Evolutionary conservation across 2,797 vertebrate species (phyloP).

Genomic region (Intellagama lesueurii): DNA sequence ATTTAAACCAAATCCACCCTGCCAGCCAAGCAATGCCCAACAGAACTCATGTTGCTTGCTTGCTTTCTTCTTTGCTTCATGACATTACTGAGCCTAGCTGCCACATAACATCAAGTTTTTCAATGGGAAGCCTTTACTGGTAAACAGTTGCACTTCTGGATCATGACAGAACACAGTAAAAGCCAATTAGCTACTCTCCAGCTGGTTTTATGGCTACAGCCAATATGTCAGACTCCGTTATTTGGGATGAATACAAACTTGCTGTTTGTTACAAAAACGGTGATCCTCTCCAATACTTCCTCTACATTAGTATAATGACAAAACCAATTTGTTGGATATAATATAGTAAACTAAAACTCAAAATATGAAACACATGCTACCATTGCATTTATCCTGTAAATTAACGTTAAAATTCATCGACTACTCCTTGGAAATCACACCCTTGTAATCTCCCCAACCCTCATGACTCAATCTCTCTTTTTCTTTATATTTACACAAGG

Average conservation of each 20-base stretch:
- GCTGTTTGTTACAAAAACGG: slow-evolving; percentile 15
- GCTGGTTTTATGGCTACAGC: slow-evolving; percentile 24
- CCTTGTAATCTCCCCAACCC: no score
- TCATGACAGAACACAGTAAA: slow-evolving; percentile 37
- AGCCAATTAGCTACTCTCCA: slow-evolving; percentile 26
- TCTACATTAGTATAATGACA: background rate
- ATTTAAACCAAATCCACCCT: background rate
- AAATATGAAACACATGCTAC: slow-evolving; percentile 3
- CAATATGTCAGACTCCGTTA: slow-evolving; percentile 17
- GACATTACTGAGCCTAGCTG: rapidly evolving
- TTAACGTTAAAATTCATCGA: background rate
- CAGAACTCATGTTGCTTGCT: background rate
- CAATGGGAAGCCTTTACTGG: slow-evolving; percentile 42
- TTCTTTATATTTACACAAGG: no score
- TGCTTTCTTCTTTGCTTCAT: slow-evolving; percentile 26
- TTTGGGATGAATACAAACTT: slow-evolving; percentile 1
- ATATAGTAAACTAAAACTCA: background rate
- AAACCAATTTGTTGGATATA: background rate
- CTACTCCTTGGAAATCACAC: background rate
- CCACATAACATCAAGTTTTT: slow-evolving; percentile 29
- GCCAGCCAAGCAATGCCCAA: background rate
- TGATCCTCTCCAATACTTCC: background rate
- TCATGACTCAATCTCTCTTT: background rate
- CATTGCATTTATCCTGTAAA: background rate
- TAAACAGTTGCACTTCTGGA: slow-evolving; percentile 23